Evolutionary conservation across 2,888 invertebrate species (phyloP).

Genomic region (Nasonovia ribisnigri): DNA sequence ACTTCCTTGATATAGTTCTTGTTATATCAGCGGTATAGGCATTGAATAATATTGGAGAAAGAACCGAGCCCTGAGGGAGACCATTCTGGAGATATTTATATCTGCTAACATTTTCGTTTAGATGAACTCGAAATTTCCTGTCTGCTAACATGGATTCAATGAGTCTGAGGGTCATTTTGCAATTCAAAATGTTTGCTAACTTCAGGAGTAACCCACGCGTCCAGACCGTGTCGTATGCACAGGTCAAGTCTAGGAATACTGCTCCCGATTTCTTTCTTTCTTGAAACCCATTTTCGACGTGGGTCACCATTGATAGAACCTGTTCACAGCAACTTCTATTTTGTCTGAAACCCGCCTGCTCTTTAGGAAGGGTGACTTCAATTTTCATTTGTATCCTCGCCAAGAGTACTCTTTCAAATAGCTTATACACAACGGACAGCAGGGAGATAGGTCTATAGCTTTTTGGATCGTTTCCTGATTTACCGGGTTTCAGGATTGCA

Average conservation of each 20-base stretch:
- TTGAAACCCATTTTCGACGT: background rate
- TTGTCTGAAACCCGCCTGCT: background rate
- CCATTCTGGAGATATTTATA: background rate
- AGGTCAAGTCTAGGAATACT: background rate
- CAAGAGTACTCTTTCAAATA: background rate
- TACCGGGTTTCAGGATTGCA: background rate
- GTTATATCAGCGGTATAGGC: background rate
- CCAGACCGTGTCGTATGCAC: conserved; percentile 16
- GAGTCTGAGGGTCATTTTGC: background rate
- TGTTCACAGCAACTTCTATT: background rate
- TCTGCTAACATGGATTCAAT: too few species aligned
- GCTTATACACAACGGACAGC: background rate
- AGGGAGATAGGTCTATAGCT: background rate
- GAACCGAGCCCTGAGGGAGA: background rate
- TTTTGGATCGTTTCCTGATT: background rate
- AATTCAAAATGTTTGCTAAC: background rate
- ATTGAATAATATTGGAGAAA: background rate
- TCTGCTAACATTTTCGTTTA: too few species aligned
- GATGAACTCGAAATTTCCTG: too few species aligned
- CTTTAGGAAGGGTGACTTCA: background rate
- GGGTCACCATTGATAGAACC: background rate
- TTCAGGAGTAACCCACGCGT: conserved; percentile 14
- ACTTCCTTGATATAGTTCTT: too few species aligned
- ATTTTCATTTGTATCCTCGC: background rate
- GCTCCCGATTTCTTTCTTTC: background rate